These are phyloP conservation scores for Eupithecia insigniata DNA, from an alignment of 2,888 invertebrate species.

Conservation along the genomic window DNA sequence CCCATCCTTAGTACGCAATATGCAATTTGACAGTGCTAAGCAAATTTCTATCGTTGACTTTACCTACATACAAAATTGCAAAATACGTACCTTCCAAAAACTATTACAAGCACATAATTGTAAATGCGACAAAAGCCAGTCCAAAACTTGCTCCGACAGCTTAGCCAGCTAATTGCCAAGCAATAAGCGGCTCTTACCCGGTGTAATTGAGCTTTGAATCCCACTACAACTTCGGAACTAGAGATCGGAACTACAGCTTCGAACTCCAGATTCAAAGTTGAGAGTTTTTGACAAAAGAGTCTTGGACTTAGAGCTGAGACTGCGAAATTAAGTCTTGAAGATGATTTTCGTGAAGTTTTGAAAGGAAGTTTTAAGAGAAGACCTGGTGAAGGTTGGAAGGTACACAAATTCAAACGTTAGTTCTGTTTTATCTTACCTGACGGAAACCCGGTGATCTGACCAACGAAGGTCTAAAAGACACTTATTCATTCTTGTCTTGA, in stretches of 20 bases:
- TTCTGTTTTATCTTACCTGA: too few relatives aligned
- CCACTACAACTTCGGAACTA: slow-evolving; percentile 13
- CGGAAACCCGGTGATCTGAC: too few relatives aligned
- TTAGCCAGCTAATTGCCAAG: slow-evolving; percentile 24
- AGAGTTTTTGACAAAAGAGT: slow-evolving; percentile 13
- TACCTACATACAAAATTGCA: neutral
- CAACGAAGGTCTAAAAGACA: too few relatives aligned
- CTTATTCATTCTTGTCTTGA: too few relatives aligned
- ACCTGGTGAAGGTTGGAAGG: neutral
- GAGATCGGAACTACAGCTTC: slow-evolving; percentile 6
- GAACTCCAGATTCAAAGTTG: slow-evolving; percentile 5
- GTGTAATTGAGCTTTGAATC: slow-evolving; percentile 23
- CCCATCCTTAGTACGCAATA: too few relatives aligned
- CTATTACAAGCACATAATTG: slow-evolving; percentile 13
- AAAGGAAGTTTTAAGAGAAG: neutral
- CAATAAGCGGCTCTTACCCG: slow-evolving; percentile 18
- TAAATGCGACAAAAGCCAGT: slow-evolving; percentile 18
- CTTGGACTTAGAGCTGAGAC: neutral
- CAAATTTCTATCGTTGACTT: neutral
- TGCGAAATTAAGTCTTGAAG: neutral
- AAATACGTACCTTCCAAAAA: slow-evolving; percentile 3
- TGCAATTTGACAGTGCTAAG: neutral
- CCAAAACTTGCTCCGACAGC: slow-evolving; percentile 8
- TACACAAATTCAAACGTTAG: too few relatives aligned
- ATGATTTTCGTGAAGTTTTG: neutral